Percentiles rank a stretch among this genome's conserved stretches.
phyloP scores from a whole-genome alignment of 2,797 vertebrate species.

The Rhabdophis nuchalis region DNA sequence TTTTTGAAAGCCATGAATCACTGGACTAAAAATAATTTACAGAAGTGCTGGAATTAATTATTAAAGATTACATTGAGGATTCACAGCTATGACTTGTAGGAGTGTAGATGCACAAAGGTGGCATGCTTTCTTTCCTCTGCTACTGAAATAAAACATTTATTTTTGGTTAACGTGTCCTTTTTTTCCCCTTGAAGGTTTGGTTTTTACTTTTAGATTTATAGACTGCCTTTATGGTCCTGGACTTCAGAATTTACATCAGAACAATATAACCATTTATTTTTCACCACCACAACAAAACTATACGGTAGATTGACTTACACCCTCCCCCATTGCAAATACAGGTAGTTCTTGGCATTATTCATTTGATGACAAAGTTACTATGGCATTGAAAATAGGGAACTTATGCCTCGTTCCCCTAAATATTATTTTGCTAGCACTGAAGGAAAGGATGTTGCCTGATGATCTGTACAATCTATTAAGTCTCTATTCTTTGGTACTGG shows the following conservation, averaged over 20 bases:
- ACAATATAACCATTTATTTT: not conserved
- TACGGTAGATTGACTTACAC: not conserved
- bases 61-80: slow-evolving; percentile 62
- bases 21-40: slow-evolving; percentile 64
- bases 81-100: slow-evolving; percentile 57
- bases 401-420: not conserved
- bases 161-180: slow-evolving; percentile 27
- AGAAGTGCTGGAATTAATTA: slow-evolving; percentile 66
- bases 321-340: not conserved
- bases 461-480: not conserved
- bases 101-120: slow-evolving; percentile 67
- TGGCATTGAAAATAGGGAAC: not conserved
- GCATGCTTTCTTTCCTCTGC: slow-evolving; percentile 5
- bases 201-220: slow-evolving; percentile 12
- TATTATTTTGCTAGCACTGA: not conserved
- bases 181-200: slow-evolving; percentile 24
- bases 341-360: not conserved
- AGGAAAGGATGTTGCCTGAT: not conserved
- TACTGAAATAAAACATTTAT: slow-evolving; percentile 30
- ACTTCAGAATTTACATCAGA: not conserved
- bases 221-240: not conserved
- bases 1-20: slow-evolving; percentile 50
- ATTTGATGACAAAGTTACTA: not conserved
- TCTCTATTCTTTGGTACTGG: not conserved
- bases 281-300: not conserved